Percentiles rank a stretch among this genome's conserved stretches.
Evolutionary conservation across 2,113 vertebrate species (phyloP).

Genomic region (Piprites chloris): DNA sequence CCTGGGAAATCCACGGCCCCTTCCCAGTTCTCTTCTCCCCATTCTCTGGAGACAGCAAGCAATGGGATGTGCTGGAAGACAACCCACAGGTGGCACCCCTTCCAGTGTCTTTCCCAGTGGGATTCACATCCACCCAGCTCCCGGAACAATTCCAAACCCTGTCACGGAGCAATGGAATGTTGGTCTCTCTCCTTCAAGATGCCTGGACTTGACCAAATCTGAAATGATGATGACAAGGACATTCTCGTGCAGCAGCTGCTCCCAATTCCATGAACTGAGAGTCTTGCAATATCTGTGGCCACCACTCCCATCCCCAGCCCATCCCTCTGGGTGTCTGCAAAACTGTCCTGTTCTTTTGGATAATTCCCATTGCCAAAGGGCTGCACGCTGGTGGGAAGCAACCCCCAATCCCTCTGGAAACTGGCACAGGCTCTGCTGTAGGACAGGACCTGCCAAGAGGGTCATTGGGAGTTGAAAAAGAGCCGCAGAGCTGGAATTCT

Average conservation of each 20-base stretch:
- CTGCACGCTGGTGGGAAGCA: neutral
- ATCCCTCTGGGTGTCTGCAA: neutral
- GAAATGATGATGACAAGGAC: neutral
- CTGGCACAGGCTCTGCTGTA: neutral
- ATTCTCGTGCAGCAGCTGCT: accelerated
- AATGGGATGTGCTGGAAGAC: neutral
- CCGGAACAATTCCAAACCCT: neutral
- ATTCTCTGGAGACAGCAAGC: neutral
- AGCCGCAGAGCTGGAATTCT: neutral
- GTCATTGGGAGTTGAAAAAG: neutral
- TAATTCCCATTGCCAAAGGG: neutral
- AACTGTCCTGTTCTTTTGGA: neutral
- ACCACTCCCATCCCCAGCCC: neutral
- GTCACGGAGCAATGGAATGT: neutral
- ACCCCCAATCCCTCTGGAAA: neutral
- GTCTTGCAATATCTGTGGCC: neutral
- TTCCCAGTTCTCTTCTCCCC: neutral
- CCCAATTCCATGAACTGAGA: accelerated
- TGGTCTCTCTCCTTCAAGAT: neutral
- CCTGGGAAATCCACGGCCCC: neutral
- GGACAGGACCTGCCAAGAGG: neutral
- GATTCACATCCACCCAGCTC: neutral
- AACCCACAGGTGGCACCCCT: neutral
- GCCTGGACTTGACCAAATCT: accelerated
- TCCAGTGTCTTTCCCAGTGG: neutral